phyloP scores from a whole-genome alignment of 1,140 invertebrate genomes.

The Lycorma delicatula region DNA sequence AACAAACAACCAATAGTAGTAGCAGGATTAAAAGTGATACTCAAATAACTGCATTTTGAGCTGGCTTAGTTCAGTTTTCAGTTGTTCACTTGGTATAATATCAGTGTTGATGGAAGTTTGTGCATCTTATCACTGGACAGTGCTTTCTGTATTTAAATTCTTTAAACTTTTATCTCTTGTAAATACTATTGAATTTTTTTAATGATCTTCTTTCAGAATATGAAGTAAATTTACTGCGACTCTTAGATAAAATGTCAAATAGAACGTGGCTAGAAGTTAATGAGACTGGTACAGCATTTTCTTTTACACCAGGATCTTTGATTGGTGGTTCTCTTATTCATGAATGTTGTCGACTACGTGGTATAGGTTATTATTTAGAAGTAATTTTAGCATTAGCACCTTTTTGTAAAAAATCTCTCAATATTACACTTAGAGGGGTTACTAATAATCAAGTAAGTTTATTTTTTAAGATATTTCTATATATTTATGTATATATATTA shows the following conservation, averaged over 20 bases:
- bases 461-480: no score
- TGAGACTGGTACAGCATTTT: slow-evolving; percentile 84
- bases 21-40: no score
- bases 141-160: no score
- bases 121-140: no score
- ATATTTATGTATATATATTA: no score
- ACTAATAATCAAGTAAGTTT: slow-evolving; percentile 72
- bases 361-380: slow-evolving; percentile 91
- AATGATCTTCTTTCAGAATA: slow-evolving; percentile 58
- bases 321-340: slow-evolving; percentile 80
- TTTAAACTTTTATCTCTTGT: no score
- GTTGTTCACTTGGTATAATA: no score
- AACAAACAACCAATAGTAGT: no score
- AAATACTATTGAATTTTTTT: no score
- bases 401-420: slow-evolving; percentile 86
- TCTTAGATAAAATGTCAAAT: slow-evolving; percentile 92
- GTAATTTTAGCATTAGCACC: slow-evolving; percentile 79
- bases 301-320: slow-evolving; percentile 83
- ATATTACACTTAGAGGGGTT: slow-evolving; percentile 74
- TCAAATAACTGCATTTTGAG: no score
- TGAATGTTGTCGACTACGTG: slow-evolving; percentile 71
- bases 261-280: slow-evolving; percentile 84
- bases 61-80: no score
- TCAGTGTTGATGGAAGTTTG: no score
- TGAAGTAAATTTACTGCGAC: slow-evolving; percentile 82